Evolutionary conservation across 2,113 vertebrate species (phyloP).

Genomic region (Scomber colias): DNA sequence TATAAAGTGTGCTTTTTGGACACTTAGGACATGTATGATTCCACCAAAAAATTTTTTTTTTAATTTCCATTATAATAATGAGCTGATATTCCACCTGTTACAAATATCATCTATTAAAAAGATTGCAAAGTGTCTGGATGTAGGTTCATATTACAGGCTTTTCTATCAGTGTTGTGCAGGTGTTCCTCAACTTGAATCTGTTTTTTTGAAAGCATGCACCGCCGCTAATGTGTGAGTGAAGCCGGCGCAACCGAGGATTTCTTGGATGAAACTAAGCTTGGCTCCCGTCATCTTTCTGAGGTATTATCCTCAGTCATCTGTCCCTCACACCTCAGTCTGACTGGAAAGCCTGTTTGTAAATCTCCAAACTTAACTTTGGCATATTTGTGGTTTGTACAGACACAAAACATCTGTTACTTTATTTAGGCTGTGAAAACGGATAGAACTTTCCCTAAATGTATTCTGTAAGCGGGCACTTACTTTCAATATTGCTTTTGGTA

Average conservation of each 20-base stretch:
- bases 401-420: slow-evolving; percentile 12
- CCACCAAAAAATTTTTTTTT: not conserved
- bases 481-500: slow-evolving; percentile 40
- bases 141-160: slow-evolving; percentile 29
- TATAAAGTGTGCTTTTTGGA: not conserved
- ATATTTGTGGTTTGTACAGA: slow-evolving; percentile 19
- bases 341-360: slow-evolving; percentile 40
- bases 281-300: slow-evolving; percentile 28
- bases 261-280: slow-evolving; percentile 36
- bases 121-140: slow-evolving; percentile 35
- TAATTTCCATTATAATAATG: slow-evolving; percentile 40
- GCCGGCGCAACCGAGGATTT: slow-evolving; percentile 46
- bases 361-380: slow-evolving; percentile 34
- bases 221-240: slow-evolving; percentile 27
- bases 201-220: slow-evolving; percentile 21
- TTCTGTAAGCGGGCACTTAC: slow-evolving; percentile 6
- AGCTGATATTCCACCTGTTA: slow-evolving; percentile 24
- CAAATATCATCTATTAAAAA: slow-evolving; percentile 23
- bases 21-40: slow-evolving; percentile 3
- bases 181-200: slow-evolving; percentile 30
- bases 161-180: slow-evolving; percentile 64
- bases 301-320: slow-evolving; percentile 54
- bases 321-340: slow-evolving; percentile 28
- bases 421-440: not conserved
- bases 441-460: slow-evolving; percentile 21